Conservation (phyloP, 2,797 vertebrate genomes). For the Scyliorhinus canicula region DNA sequence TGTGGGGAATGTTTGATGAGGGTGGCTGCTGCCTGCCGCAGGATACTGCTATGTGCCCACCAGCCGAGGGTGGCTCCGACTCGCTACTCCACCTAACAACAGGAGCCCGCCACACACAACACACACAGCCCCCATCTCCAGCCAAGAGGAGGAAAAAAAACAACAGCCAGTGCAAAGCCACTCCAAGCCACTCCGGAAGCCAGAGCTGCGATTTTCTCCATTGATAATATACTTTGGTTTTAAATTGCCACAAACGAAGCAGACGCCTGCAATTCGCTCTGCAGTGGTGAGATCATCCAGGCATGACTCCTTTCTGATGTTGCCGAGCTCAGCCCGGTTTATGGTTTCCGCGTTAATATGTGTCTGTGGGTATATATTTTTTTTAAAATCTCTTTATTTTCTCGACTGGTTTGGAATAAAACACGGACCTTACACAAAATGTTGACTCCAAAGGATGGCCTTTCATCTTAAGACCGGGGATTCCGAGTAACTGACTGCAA, state of each 20-base stretch:
- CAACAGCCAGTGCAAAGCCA: constrained; percentile 54
- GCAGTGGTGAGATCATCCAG: constrained; percentile 19
- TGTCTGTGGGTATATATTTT: no score
- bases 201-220: constrained; percentile 44
- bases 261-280: background rate
- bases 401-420: background rate
- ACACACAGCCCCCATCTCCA: constrained; percentile 46
- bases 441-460: background rate
- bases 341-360: background rate
- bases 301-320: background rate
- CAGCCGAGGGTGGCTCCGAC: constrained; percentile 55
- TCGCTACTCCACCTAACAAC: constrained; percentile 55
- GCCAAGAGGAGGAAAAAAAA: constrained; percentile 39
- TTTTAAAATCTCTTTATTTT: background rate
- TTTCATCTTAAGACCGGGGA: background rate
- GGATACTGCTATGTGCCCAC: constrained; percentile 13
- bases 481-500: constrained; percentile 39
- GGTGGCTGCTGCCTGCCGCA: constrained; percentile 16
- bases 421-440: background rate
- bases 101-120: constrained; percentile 46
- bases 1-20: constrained; percentile 10
- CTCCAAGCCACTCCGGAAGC: constrained; percentile 16
- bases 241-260: background rate
- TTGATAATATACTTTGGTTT: constrained; percentile 39
- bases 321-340: background rate